Conservation (phyloP, 2,888 invertebrate species). For the Resseliella maxima region DNA sequence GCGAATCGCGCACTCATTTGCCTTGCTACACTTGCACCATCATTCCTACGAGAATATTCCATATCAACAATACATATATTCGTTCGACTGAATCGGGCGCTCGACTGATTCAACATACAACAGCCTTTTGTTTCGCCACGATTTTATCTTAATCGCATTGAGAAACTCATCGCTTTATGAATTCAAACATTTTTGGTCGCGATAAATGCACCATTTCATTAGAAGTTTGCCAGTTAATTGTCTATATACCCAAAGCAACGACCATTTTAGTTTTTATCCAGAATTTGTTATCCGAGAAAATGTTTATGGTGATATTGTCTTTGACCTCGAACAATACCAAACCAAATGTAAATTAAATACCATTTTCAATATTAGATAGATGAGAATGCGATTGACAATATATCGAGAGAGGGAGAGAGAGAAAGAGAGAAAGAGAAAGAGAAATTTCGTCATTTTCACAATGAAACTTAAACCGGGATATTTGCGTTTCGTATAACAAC, state of each 20-base stretch:
- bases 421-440: no score
- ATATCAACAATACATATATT: neutral
- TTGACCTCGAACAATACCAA: neutral
- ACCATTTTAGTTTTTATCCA: neutral
- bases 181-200: neutral
- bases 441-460: no score
- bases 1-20: neutral
- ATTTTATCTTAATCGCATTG: neutral
- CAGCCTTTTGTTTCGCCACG: neutral
- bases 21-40: neutral
- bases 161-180: neutral
- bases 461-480: no score
- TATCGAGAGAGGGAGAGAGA: no score
- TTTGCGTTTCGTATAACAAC: no score
- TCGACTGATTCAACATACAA: no score
- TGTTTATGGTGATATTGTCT: neutral
- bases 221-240: neutral
- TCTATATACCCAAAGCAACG: neutral
- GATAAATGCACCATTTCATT: neutral
- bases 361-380: neutral
- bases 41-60: neutral
- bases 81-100: neutral
- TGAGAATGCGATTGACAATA: neutral
- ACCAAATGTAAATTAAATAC: neutral
- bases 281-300: no score